Evolutionary conservation across 2,888 invertebrate species (phyloP), one percentile per base, ranked within the genome.

Genomic region (Tetropium fuscum): DNA sequence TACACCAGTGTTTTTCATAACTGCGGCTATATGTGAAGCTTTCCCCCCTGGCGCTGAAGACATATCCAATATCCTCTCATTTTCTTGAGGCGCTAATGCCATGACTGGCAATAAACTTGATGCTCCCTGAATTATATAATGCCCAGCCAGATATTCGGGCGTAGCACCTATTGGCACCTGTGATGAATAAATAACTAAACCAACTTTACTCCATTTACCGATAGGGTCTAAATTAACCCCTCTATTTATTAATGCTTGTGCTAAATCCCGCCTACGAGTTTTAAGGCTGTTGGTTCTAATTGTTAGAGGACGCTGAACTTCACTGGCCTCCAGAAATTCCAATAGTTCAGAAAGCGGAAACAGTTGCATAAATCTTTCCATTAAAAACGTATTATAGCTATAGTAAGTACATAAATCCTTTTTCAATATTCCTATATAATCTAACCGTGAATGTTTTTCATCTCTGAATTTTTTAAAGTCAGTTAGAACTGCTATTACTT

Each of bases 21-120:
- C 84, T 0, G 98, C 92, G 47, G 97, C 94, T 60, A 99, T 97
- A 80, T 99, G 97, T 0, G 97, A 95, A 0, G 98, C 95, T 84
- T 99, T 99, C 5, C 99, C 99, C 41, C 99, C 99, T 0, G 99
- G 99, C 0, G 99, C 99, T 0, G 98, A 90, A 79, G 97, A 95
- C 96, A 99, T 94, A 78, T 99, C 99, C 22, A 99, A 84, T 66
- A 98, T 89, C 66, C 90, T 86, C 83, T 98, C 98, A 76, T 95
- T 93, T 83, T 96, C 97, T 83, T 97, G 95, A 0, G 99, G 98
- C 0, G 95, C 97, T 51, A 99, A 84, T 0, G 99, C 95, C 95
- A 99, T 97, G 0, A 99, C 98, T 0, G 99, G 98, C 51, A 99
- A 83, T 75, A 97, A 90, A 84, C 98, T 98, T 1, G 97, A 96